These are phyloP conservation scores for Aphidius gifuensis DNA, from an alignment of 1,140 invertebrate species.

Conservation along the genomic window DNA sequence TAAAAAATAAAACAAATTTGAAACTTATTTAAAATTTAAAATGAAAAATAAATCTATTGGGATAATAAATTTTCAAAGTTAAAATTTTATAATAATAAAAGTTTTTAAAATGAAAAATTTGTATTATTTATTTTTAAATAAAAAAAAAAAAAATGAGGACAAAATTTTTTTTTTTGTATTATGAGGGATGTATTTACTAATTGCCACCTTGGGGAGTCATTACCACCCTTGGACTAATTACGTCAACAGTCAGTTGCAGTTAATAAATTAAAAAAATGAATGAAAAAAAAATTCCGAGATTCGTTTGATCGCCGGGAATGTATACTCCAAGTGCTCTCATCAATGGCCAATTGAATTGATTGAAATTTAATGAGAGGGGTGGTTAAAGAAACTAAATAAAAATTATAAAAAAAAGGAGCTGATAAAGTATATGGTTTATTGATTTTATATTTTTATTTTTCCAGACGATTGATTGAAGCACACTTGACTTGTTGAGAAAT, in stretches of 20 bases:
- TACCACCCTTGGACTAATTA: neutral
- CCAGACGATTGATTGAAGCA: no score
- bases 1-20: no score
- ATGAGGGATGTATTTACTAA: neutral
- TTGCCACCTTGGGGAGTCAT: neutral
- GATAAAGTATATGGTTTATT: neutral
- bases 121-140: neutral
- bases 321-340: neutral
- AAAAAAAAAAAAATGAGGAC: no score
- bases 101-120: neutral
- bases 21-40: no score
- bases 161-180: neutral
- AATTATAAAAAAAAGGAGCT: neutral
- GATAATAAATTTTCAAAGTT: no score
- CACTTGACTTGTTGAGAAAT: no score
- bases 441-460: neutral
- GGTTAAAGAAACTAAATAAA: no score
- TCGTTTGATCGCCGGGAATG: neutral
- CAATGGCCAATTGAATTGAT: slow-evolving; percentile 1
- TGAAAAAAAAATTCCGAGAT: slow-evolving; percentile 1
- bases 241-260: neutral
- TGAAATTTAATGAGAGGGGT: neutral
- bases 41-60: no score
- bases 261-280: no score
- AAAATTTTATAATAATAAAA: neutral